These are phyloP conservation scores for Ditula angustiorana DNA, from an alignment of 2,888 invertebrate species.

Conservation along the genomic window DNA sequence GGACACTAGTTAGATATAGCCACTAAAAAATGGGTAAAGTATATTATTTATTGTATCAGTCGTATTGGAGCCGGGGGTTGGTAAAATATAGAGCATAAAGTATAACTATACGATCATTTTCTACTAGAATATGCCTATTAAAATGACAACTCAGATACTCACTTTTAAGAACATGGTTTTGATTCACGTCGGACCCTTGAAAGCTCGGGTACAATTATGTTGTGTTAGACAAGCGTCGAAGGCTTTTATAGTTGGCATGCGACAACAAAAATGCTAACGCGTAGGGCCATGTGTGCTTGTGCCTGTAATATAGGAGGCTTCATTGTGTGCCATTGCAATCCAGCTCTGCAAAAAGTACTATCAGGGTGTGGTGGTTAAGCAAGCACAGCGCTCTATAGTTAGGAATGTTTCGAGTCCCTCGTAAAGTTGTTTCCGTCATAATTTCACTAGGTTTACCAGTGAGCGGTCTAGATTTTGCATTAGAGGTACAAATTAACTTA, in stretches of 20 bases:
- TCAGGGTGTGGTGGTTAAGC: conserved; percentile 45
- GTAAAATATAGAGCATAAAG: too few species aligned
- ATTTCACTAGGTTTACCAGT: too few species aligned
- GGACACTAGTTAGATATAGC: too few species aligned
- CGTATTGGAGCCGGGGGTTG: too few species aligned
- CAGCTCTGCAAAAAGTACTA: conserved; percentile 48
- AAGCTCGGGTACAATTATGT: conserved; percentile 64
- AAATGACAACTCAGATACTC: conserved; percentile 49
- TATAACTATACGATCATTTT: neutral
- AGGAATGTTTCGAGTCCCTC: too few species aligned
- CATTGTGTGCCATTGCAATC: conserved; percentile 48
- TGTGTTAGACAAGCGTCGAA: conserved; percentile 47
- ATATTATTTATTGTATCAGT: too few species aligned
- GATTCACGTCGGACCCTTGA: conserved; percentile 59
- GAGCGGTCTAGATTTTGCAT: too few species aligned
- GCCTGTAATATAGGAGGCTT: conserved; percentile 53
- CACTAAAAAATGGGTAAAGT: too few species aligned
- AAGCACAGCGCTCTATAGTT: too few species aligned
- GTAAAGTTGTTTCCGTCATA: too few species aligned
- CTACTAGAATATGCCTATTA: neutral
- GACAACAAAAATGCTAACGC: conserved; percentile 54
- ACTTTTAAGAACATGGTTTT: conserved; percentile 71
- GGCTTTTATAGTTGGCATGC: conserved; percentile 70
- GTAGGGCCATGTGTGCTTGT: conserved; percentile 61
- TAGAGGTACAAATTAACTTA: too few species aligned